Base-by-base conservation (phyloP, 2,113 vertebrate genomes). In the Amphiprion percula region DNA sequence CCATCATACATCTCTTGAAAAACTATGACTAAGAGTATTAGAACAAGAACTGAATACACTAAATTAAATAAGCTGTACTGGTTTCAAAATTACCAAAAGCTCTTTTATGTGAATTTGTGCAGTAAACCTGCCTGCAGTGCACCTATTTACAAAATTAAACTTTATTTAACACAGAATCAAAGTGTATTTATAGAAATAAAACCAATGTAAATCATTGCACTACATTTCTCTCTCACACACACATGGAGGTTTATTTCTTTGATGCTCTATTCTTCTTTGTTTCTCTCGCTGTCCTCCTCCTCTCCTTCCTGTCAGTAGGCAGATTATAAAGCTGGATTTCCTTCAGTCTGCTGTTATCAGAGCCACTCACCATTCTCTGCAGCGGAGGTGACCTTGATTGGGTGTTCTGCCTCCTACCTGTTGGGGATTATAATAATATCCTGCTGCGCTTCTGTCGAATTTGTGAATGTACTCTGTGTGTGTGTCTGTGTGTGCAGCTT, bases 401-500 rank as follows among this genome's bases (percentile, higher is more conserved):
- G 33, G 82, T 82, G 78, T 77, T 82, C 80, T 83, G 37, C 70
- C 78, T 87, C 56, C 37, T 82, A 86, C 86, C 89, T 88, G 70
- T 88, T 79, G 68, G 73, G 77, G 82, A 86, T 88, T 90, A 83
- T 87, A 83, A 89, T 89, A 84, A 83, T 83, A 80, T 89, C 86
- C 73, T 73, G 78, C 85, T 82, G 82, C 30, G 77, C 74, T 73
- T 90, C 76, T 80, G 37, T 74, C 55, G 63, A 85, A 46, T 77
- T 37, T 44, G 41, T 83, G 68, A 74, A 65, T 83, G 64, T 58
- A 15, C 8, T 54, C n/a, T 28, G 41, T 56, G 61, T 75, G 65
- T 64, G 41, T 61, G 73, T 68, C 70, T 63, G 33, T 64, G 47
- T 69, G 52, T 46, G 67, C 72, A 79, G 69, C 73, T 77, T 80